Evolutionary conservation across 2,888 invertebrate genomes (phyloP), one percentile per base, ranked within the genome.

Genomic region (Horisme vitalbata): DNA sequence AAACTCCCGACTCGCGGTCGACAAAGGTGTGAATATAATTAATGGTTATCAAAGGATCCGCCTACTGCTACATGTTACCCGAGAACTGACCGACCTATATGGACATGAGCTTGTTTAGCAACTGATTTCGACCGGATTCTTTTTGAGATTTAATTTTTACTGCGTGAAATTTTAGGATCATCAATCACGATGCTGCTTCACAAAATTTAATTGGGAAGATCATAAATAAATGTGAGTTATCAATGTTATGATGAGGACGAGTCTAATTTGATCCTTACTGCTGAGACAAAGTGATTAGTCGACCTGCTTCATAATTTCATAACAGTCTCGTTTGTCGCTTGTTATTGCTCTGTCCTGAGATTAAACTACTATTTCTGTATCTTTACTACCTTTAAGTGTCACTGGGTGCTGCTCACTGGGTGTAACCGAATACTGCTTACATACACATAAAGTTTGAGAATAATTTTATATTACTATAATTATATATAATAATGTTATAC

Each of bases 1-100:
- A 63, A 52, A 62, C 61, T 59, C 59, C 63, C 60, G 59, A 64
- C 64, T 67, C 58, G 71, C 66, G 71, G 72, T 71, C 72, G 67
- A 64, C 75, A 59, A 71, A 87, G 87, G 88, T 87, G 88, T 88
- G 84, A 88, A 87, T 83, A 75, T 85, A 87, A 88, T 86, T 83
- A 82, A 88, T 86, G 80, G 76, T 71, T 73, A 80, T 85, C 84
- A 86, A 86, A 84, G 72, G 72, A 59, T 50, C 80, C 80, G 79
- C 75, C 75, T 68, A 56, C 70, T 56, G 52, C 68, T 57, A 57
- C 68, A 64, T 53, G 48, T 60, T 57, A 55, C 50, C 55, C 59
- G 59, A 61, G 61, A 64, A 52, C 13, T 2, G n/a, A 10, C 28
- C 41, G 32, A 61, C 72, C 59, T 63, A 70, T 73, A 76, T 71